phyloP scores from a whole-genome alignment of 2,888 invertebrate genomes.

The Drosophila ezoana region DNA sequence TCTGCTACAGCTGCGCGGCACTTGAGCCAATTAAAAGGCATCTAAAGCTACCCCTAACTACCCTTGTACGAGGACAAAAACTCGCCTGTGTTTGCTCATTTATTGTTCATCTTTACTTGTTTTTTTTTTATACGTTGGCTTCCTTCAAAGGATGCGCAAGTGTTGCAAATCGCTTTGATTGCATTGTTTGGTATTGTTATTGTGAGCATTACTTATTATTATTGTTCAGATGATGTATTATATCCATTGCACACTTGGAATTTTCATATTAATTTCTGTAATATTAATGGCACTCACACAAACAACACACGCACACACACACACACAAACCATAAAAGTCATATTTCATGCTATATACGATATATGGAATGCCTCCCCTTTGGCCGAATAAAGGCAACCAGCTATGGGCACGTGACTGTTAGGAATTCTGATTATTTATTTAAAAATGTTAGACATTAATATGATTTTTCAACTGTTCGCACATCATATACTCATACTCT shows the following conservation, averaged over 20 bases:
- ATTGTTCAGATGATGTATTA: constrained; percentile 68
- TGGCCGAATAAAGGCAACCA: constrained; percentile 1
- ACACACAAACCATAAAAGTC: constrained; percentile 33
- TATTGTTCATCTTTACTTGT: constrained; percentile 39
- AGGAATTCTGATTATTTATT: constrained; percentile 23
- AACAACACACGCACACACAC: constrained; percentile 12
- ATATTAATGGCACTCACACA: constrained; percentile 66
- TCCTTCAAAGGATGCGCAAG: constrained; percentile 73
- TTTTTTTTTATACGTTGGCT: constrained; percentile 10
- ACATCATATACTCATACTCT: too few species aligned
- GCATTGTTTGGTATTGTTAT: constrained; percentile 74
- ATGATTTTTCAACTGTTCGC: neutral
- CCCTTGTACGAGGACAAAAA: constrained; percentile 24
- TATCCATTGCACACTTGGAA: constrained; percentile 74
- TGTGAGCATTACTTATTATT: constrained; percentile 52
- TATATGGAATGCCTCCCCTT: constrained; percentile 35
- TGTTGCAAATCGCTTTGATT: constrained; percentile 81
- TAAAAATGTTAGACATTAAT: constrained; percentile 1
- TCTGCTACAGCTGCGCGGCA: constrained; percentile 28
- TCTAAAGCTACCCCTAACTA: constrained; percentile 41
- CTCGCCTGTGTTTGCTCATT: constrained; percentile 71
- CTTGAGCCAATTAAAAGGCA: constrained; percentile 69
- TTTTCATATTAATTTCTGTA: constrained; percentile 77
- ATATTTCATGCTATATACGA: constrained; percentile 63
- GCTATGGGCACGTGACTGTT: constrained; percentile 40